A percentile compares a stretch with the other conserved stretches of the same genome.
These are phyloP conservation scores for Sialis fuliginosa DNA, from an alignment of 2,888 invertebrate genomes.

Conservation along the genomic window DNA sequence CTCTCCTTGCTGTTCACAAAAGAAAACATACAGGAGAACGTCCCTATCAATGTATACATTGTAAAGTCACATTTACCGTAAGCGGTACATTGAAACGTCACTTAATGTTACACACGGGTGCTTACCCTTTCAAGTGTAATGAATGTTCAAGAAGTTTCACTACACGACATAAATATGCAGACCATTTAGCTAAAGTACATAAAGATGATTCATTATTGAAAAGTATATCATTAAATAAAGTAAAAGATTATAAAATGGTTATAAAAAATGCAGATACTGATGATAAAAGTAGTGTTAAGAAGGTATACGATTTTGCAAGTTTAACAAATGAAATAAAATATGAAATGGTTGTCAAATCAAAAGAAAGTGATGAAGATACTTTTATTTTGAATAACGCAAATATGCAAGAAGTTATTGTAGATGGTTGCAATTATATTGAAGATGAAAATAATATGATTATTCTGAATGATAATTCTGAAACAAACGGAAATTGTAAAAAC, in stretches of 20 bases:
- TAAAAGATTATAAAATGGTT: conserved; percentile 1
- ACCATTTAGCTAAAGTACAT: neutral
- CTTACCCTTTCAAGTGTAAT: neutral
- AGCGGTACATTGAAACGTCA: conserved; percentile 1
- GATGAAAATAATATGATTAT: too few species aligned
- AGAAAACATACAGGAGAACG: conserved; percentile 4
- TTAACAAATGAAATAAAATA: too few species aligned
- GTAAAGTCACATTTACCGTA: conserved; percentile 1
- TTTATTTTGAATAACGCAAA: too few species aligned
- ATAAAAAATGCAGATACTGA: neutral
- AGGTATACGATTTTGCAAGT: too few species aligned
- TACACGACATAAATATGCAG: conserved; percentile 1
- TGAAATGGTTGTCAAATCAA: too few species aligned
- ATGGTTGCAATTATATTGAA: too few species aligned
- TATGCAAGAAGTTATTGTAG: too few species aligned
- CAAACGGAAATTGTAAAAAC: too few species aligned
- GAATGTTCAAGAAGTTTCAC: conserved; percentile 1
- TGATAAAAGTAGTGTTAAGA: too few species aligned
- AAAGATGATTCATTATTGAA: neutral
- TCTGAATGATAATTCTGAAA: too few species aligned
- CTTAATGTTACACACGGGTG: conserved; percentile 1
- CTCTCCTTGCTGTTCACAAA: conserved; percentile 1
- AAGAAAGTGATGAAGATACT: too few species aligned
- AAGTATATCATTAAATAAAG: neutral
- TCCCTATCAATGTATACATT: conserved; percentile 1